Percentiles rank a stretch among this genome's conserved stretches.
Evolutionary conservation across 2,888 invertebrate species (phyloP).

Genomic region (Eudasyphora cyanicolor): DNA sequence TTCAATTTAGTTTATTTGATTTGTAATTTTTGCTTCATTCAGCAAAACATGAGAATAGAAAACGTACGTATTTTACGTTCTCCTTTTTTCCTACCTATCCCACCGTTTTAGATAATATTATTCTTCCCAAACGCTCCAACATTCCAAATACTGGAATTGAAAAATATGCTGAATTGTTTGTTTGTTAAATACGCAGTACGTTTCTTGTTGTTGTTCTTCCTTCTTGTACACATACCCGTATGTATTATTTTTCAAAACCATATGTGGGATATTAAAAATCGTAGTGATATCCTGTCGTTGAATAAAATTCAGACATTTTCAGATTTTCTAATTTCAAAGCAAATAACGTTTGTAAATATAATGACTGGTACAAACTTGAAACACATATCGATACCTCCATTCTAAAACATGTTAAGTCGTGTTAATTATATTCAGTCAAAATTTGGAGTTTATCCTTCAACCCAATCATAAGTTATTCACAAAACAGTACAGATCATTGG

Average conservation of each 20-base stretch:
- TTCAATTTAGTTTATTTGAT: constrained; percentile 57
- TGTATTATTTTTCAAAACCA: background rate
- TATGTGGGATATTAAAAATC: background rate
- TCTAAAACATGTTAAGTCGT: too few relatives aligned
- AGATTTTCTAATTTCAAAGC: too few relatives aligned
- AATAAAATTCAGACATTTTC: too few relatives aligned
- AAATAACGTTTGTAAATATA: too few relatives aligned
- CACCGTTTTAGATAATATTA: constrained; percentile 24
- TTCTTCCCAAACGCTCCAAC: background rate
- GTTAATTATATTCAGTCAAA: too few relatives aligned
- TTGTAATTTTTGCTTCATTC: constrained; percentile 53
- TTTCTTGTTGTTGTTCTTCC: background rate
- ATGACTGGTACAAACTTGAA: too few relatives aligned
- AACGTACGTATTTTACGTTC: constrained; percentile 12
- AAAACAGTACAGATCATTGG: too few relatives aligned
- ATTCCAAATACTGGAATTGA: background rate
- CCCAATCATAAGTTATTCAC: too few relatives aligned
- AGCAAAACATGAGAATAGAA: constrained; percentile 45
- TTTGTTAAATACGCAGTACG: background rate
- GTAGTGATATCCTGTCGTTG: too few relatives aligned
- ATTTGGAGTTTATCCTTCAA: too few relatives aligned
- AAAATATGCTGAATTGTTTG: constrained; percentile 34
- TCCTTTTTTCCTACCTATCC: background rate
- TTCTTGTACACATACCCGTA: background rate
- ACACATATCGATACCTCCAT: too few relatives aligned